These are phyloP conservation scores for Indicator indicator DNA, from an alignment of 2,113 vertebrate genomes.

Conservation along the genomic window DNA sequence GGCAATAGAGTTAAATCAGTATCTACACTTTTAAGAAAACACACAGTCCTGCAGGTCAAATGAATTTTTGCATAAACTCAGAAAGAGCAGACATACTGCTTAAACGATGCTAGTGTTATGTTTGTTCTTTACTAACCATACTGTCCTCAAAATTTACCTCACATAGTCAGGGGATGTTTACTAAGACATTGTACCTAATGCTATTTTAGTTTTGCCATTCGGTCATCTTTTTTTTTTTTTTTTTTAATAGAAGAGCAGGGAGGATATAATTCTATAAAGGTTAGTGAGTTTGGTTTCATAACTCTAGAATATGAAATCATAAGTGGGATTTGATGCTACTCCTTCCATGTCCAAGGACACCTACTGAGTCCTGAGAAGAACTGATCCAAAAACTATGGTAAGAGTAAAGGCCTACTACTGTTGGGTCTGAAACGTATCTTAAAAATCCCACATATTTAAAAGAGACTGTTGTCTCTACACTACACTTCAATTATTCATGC, in stretches of 20 bases:
- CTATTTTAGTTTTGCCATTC: not conserved
- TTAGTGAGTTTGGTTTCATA: not conserved
- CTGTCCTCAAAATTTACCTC: not conserved
- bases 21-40: not conserved
- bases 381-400: not conserved
- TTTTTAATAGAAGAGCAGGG: not conserved
- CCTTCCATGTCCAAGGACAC: not conserved
- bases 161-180: not conserved
- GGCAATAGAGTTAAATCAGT: not conserved
- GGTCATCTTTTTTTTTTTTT: not conserved
- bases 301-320: not conserved
- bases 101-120: not conserved
- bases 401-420: not conserved
- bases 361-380: not conserved
- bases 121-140: not conserved
- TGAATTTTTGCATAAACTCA: not conserved
- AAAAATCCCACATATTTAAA: slow-evolving; percentile 26
- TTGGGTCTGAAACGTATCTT: not conserved
- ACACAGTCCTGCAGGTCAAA: not conserved
- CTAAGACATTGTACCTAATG: not conserved
- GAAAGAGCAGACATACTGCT: not conserved
- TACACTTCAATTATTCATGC: slow-evolving; percentile 59
- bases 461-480: slow-evolving; percentile 20
- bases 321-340: not conserved
- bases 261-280: not conserved